Evolutionary conservation across 2,888 invertebrate genomes (phyloP).

Genomic region (Drosophila subsilvestris): DNA sequence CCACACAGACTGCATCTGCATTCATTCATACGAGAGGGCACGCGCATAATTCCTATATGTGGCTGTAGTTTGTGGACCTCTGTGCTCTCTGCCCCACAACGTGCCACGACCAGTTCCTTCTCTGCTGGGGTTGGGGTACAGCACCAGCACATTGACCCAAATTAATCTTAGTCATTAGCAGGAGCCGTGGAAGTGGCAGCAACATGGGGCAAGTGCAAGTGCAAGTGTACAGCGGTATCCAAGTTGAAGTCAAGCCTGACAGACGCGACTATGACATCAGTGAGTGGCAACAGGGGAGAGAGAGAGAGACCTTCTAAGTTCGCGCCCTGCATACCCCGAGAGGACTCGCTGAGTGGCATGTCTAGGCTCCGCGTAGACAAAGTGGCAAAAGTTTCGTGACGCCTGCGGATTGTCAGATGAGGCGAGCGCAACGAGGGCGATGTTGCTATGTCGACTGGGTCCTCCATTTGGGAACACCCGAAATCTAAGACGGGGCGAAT

Average conservation of each 20-base stretch:
- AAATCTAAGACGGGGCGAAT: constrained; percentile 33
- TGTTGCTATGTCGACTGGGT: constrained; percentile 33
- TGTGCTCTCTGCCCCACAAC: not conserved
- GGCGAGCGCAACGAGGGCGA: not conserved
- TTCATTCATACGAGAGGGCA: constrained; percentile 50
- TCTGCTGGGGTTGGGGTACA: constrained; percentile 13
- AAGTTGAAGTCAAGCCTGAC: constrained; percentile 42
- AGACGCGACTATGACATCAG: constrained; percentile 39
- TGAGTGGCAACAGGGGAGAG: not conserved
- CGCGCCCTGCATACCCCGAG: not conserved
- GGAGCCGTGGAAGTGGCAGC: constrained; percentile 18
- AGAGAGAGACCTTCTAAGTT: not conserved
- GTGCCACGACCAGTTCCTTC: not conserved
- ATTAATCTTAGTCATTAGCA: constrained; percentile 80
- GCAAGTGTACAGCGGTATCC: constrained; percentile 59
- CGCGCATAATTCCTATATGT: constrained; percentile 56
- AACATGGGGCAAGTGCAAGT: constrained; percentile 40
- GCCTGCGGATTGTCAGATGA: constrained; percentile 36
- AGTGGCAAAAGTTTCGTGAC: constrained; percentile 59
- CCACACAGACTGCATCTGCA: constrained; percentile 29
- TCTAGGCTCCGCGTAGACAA: constrained; percentile 50
- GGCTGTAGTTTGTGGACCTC: constrained; percentile 22
- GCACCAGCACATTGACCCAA: constrained; percentile 77
- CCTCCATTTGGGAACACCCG: constrained; percentile 39
- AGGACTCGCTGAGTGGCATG: constrained; percentile 35